Evolutionary conservation across 2,797 vertebrate species (phyloP).

Genomic region (Eulemur coronatus): DNA sequence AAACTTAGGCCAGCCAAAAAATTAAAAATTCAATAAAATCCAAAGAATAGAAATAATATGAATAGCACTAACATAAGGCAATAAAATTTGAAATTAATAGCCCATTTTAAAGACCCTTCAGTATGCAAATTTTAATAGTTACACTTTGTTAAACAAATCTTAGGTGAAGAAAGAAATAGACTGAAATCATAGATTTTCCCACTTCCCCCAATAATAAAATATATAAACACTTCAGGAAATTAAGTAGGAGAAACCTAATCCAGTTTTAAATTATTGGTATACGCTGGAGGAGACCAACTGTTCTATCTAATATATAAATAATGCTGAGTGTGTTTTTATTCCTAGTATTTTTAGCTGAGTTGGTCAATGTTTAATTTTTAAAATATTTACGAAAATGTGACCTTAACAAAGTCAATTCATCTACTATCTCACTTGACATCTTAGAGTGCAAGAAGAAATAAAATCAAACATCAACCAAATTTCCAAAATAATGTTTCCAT

Average conservation of each 20-base stretch:
- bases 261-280: not conserved
- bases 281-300: not conserved
- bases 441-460: not conserved
- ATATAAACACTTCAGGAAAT: not conserved
- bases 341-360: not conserved
- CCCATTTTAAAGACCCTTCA: not conserved
- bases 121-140: not conserved
- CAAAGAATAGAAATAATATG: not conserved
- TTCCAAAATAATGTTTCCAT: not conserved
- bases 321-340: not conserved
- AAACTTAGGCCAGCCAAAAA: not conserved
- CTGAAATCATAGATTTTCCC: not conserved
- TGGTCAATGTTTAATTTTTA: not conserved
- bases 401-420: not conserved
- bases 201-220: not conserved
- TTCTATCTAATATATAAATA: not conserved
- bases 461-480: not conserved
- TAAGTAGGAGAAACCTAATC: not conserved
- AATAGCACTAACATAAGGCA: not conserved
- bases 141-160: not conserved
- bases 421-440: not conserved
- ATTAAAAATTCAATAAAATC: not conserved
- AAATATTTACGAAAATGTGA: not conserved
- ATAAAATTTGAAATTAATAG: not conserved
- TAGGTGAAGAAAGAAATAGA: not conserved